Percentiles rank a stretch among this genome's conserved stretches.
These are phyloP conservation scores for Paramormyrops kingsleyae DNA, from an alignment of 2,113 vertebrate genomes.

Conservation along the genomic window DNA sequence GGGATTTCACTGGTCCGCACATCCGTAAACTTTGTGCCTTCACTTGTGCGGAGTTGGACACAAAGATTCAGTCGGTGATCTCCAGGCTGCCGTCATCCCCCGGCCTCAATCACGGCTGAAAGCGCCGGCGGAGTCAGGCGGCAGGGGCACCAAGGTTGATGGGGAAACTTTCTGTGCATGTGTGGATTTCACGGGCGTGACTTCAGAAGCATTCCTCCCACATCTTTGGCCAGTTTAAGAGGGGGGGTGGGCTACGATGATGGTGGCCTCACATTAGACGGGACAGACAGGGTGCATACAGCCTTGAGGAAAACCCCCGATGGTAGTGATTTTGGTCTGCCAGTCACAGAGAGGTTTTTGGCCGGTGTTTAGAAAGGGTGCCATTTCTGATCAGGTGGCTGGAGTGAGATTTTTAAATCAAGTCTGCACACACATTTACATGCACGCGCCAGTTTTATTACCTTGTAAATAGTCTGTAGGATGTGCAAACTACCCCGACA, in stretches of 20 bases:
- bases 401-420: background rate
- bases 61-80: background rate
- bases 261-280: background rate
- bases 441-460: background rate
- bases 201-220: background rate
- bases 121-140: no score
- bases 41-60: background rate
- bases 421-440: background rate
- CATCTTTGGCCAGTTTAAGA: background rate
- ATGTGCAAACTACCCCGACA: background rate
- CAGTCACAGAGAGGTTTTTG: background rate
- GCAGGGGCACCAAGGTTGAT: background rate
- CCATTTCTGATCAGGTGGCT: background rate
- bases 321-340: background rate
- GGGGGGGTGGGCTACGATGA: background rate
- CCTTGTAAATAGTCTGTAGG: background rate
- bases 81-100: background rate
- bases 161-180: background rate
- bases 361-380: background rate
- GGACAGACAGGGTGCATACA: background rate
- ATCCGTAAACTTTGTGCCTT: background rate
- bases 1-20: background rate
- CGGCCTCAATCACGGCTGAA: background rate
- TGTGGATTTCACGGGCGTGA: background rate
- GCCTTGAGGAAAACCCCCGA: background rate